A percentile compares a stretch with the other conserved stretches of the same genome.
These are phyloP conservation scores for Lycocerus yunnanus DNA, from an alignment of 2,888 invertebrate genomes.

Conservation along the genomic window DNA sequence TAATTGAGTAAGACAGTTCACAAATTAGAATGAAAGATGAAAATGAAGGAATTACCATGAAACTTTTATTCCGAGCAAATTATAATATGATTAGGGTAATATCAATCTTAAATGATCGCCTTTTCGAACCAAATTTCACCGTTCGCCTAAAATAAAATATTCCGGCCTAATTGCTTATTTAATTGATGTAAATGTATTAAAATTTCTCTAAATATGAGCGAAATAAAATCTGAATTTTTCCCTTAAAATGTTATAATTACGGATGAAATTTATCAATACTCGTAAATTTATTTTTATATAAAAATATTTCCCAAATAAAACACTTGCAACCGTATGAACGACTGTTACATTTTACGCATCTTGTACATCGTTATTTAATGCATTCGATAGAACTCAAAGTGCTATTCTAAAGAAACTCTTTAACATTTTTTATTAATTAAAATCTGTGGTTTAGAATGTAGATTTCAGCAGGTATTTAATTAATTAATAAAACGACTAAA, in stretches of 20 bases:
- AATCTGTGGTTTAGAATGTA: too few species aligned
- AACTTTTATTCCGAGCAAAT: slow-evolving; percentile 2
- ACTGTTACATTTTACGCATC: too few species aligned
- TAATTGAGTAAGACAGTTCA: neutral
- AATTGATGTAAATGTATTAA: neutral
- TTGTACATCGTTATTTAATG: too few species aligned
- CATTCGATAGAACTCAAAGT: too few species aligned
- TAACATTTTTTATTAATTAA: too few species aligned
- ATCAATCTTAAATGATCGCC: neutral
- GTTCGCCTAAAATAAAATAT: neutral
- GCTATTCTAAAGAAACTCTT: too few species aligned
- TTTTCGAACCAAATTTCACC: neutral
- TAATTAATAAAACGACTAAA: too few species aligned
- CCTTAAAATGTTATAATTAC: neutral
- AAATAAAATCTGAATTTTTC: neutral
- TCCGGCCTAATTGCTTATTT: neutral
- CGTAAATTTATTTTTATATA: too few species aligned
- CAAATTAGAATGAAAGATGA: neutral
- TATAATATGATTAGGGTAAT: slow-evolving; percentile 3
- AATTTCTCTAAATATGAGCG: neutral
- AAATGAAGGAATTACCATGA: neutral
- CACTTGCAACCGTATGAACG: too few species aligned
- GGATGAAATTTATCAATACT: too few species aligned
- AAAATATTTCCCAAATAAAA: too few species aligned
- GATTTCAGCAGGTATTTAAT: too few species aligned